phyloP scores from a whole-genome alignment of 2,797 vertebrate genomes.

The Hyperoplus lanceolatus region DNA sequence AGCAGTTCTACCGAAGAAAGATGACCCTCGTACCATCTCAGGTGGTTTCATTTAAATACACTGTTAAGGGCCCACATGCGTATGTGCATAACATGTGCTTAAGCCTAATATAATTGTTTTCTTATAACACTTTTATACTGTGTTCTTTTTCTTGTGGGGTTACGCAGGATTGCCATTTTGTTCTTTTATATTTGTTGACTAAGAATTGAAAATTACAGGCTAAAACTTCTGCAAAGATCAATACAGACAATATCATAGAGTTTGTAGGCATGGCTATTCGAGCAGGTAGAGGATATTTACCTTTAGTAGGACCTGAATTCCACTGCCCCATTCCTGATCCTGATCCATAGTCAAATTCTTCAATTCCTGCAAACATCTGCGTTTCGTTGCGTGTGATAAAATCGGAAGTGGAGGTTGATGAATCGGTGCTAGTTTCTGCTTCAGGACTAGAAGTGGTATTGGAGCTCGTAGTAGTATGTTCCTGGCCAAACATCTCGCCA shows the following conservation, averaged over 20 bases:
- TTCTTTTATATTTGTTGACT: rapidly evolving
- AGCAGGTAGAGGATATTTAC: background rate
- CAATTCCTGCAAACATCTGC: rapidly evolving
- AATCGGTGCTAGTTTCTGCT: background rate
- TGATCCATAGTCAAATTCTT: background rate
- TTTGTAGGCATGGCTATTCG: background rate
- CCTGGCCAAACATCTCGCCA: background rate
- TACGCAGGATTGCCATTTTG: rapidly evolving
- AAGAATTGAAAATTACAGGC: background rate
- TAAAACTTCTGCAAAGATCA: background rate
- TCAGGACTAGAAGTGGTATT: background rate
- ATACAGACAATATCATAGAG: background rate
- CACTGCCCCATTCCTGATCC: background rate
- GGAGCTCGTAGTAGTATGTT: background rate
- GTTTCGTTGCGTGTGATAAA: background rate
- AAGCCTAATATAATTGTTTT: no score
- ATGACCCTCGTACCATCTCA: no score
- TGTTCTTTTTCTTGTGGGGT: background rate
- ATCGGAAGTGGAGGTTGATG: background rate
- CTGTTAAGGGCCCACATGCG: no score
- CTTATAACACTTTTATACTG: background rate
- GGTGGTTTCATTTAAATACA: no score
- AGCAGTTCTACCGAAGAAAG: no score
- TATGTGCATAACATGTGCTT: no score
- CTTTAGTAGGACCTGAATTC: background rate